Base-by-base conservation (phyloP, 2,113 vertebrate species). In the Oryzias woworae region DNA sequence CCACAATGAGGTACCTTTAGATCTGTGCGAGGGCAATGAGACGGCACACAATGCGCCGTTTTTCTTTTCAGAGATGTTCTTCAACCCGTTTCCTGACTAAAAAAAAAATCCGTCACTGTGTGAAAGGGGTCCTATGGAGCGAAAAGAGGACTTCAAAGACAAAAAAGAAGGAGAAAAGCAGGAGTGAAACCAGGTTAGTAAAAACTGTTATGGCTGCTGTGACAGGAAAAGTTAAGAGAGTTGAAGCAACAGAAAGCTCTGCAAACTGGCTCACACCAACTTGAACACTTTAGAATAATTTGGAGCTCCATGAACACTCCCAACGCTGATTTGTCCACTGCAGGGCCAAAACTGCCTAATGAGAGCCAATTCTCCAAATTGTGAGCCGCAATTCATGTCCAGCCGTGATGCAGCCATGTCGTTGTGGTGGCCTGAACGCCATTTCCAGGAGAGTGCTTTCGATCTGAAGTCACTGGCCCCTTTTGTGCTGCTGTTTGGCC, bases 181-280 rank as follows among this genome's bases (percentile, higher is more conserved):
- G 24, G 55, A 24, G 41, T 31, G 7, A n/a, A 22, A 26, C 62
- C 7, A 51, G 47, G 77, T 80, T 80, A 78, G 80, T 51, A 18
- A 49, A 54, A 62, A 36, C 49, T 62, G 28, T 22, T 46, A 26
- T 12, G 18, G 15, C 14, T 63, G 20, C 18, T 52, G 45, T 58
- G 23, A 16, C 48, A 52, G 20, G 48, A 52, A 54, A 62, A 43
- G 2, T 7, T 22, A 53, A 1, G 45, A 1, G 66, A 58, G 53
- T 1, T 42, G 1, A 77, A 64, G 69, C 23, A 36, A 62, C 68
- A 73, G 61, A 84, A 85, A 83, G 59, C 69, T 52, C 49, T 78
- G 83, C 89, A 91, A 90, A 87, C 82, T 87, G 87, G 87, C 90
- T 92, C 89, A 90, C 90, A 90, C 90, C 90, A 87, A 88, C 89